Evolutionary conservation across 2,797 vertebrate species (phyloP), one percentile per base, ranked within the genome.

Genomic region (Alcedo atthis): DNA sequence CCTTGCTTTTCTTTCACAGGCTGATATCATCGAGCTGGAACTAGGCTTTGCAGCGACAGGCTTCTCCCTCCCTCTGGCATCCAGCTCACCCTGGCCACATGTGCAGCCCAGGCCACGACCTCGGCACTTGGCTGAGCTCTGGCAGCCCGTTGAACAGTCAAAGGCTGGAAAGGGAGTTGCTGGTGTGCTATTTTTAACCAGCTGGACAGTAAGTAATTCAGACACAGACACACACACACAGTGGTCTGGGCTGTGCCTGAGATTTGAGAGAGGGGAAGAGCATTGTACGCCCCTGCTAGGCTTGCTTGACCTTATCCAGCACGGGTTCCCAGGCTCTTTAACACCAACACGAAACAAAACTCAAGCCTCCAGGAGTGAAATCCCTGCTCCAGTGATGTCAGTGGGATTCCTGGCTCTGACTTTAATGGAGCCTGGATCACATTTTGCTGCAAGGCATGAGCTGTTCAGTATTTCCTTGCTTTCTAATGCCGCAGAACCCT

Each of bases 181-280:
- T 95, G 92, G 26, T 85, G 79, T 49, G 84, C 93, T 95, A 96
- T 96, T 96, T 96, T 95, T 96, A 96, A 85, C 90, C 79, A 79
- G 73, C 81, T 78, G 96, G 94, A 87, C 81, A 80, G 90, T 93
- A 89, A 95, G 89, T 94, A 83, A 89, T 90, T 94, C 88, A 93
- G 86, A 80, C 5, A 8, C 81, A 85, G 64, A 86, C 88, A 76
- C 67, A 75, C 43, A 32, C 75, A 73, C 18, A 4, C 3, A 67
- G 76, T 20, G 88, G 84, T 89, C 76, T 54, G 89, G 55, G 79
- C 88, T 64, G 66, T 15, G 90, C 92, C 66, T 87, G 90, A 15
- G 69, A 69, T 92, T 69, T 53, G 90, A 85, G 48, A 85, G 61
- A 46, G 43, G 69, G 85, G 69, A 78, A 66, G 66, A 78, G 76